Evolutionary conservation across 92 coral and sea anemone species (phyloP).

Genomic region (Blastomussa wellsi): DNA sequence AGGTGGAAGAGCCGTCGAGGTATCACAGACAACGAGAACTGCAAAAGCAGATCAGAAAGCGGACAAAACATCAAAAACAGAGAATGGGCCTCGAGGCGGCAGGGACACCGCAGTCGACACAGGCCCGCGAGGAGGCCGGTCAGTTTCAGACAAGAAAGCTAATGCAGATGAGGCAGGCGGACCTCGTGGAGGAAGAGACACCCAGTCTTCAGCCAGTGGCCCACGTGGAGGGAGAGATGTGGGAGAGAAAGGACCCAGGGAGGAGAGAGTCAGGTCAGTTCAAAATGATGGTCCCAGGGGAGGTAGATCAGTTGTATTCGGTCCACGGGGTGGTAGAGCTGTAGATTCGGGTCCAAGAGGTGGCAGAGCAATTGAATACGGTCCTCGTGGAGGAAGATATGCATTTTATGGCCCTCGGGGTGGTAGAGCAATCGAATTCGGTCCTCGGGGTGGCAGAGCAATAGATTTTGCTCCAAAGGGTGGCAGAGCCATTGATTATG

Average conservation of each 20-base stretch:
- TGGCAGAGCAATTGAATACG: conserved; percentile 49
- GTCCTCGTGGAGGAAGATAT: conserved; percentile 69
- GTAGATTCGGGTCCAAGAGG: conserved; percentile 60
- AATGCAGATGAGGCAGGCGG: conserved; percentile 48
- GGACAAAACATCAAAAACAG: conserved; percentile 41
- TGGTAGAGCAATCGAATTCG: conserved; percentile 37
- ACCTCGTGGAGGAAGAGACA: conserved; percentile 75
- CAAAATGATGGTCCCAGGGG: conserved; percentile 56
- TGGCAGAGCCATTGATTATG: conserved; percentile 21
- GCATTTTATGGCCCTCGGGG: conserved; percentile 53
- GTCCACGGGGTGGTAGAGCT: conserved; percentile 64
- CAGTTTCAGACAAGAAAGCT: conserved; percentile 27
- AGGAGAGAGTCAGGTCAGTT: conserved; percentile 61
- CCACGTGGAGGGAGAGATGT: conserved; percentile 75
- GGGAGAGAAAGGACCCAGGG: conserved; percentile 65
- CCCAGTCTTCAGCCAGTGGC: conserved; percentile 49
- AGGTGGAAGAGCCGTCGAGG: conserved; percentile 52
- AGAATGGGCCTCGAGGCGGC: conserved; percentile 68
- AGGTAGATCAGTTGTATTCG: conserved; percentile 43
- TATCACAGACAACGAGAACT: conserved; percentile 30
- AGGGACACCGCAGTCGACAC: conserved; percentile 45
- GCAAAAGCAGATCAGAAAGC: conserved; percentile 30
- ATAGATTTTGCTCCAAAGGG: conserved; percentile 31
- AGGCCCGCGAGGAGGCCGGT: conserved; percentile 60
- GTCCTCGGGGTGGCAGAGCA: conserved; percentile 32